phyloP scores from a whole-genome alignment of 1,140 invertebrate species.

The Leptinotarsa texana region DNA sequence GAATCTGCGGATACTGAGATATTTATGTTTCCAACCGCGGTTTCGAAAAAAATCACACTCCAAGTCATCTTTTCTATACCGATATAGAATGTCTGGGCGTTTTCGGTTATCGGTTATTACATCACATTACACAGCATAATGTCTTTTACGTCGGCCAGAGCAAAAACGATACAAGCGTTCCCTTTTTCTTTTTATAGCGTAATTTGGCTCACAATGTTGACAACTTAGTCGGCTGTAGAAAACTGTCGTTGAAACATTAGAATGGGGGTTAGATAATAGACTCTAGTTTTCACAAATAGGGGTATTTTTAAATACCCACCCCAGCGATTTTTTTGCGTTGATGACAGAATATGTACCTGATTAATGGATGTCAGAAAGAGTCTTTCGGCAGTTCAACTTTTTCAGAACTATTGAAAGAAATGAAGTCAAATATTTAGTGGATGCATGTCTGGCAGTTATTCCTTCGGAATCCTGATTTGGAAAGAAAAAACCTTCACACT shows the following conservation, averaged over 20 bases:
- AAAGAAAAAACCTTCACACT: no score
- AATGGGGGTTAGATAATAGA: conserved; percentile 10
- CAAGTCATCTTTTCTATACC: no score
- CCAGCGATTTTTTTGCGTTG: not conserved
- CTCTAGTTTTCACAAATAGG: not conserved
- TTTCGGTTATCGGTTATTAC: conserved; percentile 15
- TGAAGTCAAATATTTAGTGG: no score
- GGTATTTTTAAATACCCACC: conserved; percentile 10
- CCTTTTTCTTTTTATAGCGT: conserved; percentile 8
- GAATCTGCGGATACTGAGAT: no score
- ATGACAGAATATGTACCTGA: not conserved
- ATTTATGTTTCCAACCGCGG: no score
- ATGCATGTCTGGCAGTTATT: no score
- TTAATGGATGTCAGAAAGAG: not conserved
- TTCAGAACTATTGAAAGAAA: no score
- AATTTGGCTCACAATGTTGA: not conserved
- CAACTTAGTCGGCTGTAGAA: not conserved
- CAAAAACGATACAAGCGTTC: conserved; percentile 2
- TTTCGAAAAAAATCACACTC: no score
- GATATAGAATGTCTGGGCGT: not conserved
- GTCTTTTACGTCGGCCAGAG: not conserved
- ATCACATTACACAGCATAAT: conserved; percentile 14
- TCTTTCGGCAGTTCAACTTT: no score
- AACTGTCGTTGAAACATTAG: conserved; percentile 11
- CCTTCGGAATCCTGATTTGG: no score